These are phyloP conservation scores for Morus bassanus DNA, from an alignment of 2,797 vertebrate species.

Conservation along the genomic window DNA sequence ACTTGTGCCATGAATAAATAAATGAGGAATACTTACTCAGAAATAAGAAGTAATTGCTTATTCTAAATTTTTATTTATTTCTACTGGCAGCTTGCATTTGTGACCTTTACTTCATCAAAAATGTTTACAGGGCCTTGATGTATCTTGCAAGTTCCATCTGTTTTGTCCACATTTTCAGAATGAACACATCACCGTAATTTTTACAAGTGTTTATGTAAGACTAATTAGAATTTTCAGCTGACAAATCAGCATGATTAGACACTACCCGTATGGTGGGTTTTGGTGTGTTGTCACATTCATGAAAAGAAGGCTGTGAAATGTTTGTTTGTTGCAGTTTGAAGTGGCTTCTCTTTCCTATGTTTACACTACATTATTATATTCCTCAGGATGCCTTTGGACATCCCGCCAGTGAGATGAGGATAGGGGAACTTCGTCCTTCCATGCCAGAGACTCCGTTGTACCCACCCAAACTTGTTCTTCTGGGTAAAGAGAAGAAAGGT, in stretches of 20 bases:
- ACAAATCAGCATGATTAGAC: not conserved
- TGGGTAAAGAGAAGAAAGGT: slow-evolving; percentile 99
- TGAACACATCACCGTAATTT: not conserved
- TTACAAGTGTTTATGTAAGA: not conserved
- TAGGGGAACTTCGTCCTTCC: slow-evolving; percentile 97
- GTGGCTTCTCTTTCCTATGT: not conserved
- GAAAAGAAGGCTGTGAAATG: not conserved
- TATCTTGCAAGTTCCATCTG: not conserved
- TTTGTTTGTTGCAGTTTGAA: not conserved
- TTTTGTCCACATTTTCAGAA: not conserved
- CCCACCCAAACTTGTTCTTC: slow-evolving; percentile 96
- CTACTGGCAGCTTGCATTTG: not conserved
- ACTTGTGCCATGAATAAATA: not conserved
- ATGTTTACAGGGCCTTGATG: not conserved
- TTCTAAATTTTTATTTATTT: not conserved
- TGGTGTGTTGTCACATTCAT: not conserved
- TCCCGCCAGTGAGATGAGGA: slow-evolving; percentile 95
- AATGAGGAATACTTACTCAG: not conserved
- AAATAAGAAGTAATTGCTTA: not conserved
- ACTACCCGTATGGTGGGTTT: not conserved
- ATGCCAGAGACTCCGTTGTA: slow-evolving; percentile 96
- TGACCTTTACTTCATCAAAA: not conserved
- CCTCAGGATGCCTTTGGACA: slow-evolving; percentile 94
- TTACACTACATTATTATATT: slow-evolving; percentile 49
- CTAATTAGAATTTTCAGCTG: not conserved